Percentiles rank a stretch among this genome's conserved stretches.
phyloP scores from a whole-genome alignment of 2,113 vertebrate genomes.

The Chloropsis cyanopogon region DNA sequence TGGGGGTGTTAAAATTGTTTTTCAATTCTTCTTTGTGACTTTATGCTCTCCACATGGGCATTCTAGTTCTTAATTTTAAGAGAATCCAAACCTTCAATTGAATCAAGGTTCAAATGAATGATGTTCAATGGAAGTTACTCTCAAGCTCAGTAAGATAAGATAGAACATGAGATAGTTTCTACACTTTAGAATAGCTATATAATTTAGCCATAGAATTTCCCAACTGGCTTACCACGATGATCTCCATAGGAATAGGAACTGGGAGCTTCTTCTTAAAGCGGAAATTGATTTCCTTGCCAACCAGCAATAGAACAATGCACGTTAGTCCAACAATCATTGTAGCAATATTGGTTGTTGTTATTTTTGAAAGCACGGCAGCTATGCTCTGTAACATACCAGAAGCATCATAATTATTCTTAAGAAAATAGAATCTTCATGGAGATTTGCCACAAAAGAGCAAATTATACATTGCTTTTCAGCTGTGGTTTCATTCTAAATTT shows the following conservation, averaged over 20 bases:
- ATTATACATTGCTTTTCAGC: background rate
- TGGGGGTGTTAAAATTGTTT: background rate
- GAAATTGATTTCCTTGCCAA: conserved; percentile 86
- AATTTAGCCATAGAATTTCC: background rate
- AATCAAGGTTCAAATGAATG: background rate
- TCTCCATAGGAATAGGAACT: conserved; percentile 94
- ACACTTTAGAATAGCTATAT: background rate
- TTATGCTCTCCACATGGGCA: background rate
- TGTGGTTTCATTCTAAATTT: background rate
- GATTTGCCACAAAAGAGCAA: background rate
- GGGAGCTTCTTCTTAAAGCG: conserved; percentile 90
- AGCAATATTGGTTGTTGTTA: conserved; percentile 83
- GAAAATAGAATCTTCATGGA: background rate
- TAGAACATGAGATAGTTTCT: background rate
- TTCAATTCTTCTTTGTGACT: background rate
- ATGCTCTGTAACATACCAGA: conserved; percentile 79
- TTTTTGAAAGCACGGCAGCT: conserved; percentile 78
- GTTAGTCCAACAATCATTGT: conserved; percentile 81
- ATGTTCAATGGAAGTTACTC: background rate
- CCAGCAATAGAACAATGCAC: conserved; percentile 83
- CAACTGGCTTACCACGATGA: conserved; percentile 83
- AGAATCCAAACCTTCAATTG: background rate
- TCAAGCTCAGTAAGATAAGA: background rate
- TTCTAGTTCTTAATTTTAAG: background rate
- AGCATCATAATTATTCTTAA: background rate